Conservation (phyloP, 2,797 vertebrate species). For the Cyprinodon diabolis region DNA sequence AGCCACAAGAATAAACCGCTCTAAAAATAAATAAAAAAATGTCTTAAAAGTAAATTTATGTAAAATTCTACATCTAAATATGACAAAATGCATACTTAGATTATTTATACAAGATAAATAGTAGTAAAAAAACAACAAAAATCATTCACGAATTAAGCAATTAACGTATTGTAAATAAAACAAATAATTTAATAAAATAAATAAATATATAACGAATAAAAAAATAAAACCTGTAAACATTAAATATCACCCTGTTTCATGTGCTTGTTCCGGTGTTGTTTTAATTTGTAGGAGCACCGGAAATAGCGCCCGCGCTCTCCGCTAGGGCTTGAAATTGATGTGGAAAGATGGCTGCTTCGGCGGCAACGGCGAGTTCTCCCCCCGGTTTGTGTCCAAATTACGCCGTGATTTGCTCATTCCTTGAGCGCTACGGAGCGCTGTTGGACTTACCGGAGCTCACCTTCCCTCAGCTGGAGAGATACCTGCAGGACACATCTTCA, state of each 20-base stretch:
- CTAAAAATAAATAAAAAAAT: too few relatives aligned
- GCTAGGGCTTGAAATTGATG: constrained; percentile 61
- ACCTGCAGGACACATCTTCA: constrained; percentile 89
- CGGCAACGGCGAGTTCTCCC: constrained; percentile 81
- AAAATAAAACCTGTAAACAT: too few relatives aligned
- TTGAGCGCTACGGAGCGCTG: constrained; percentile 91
- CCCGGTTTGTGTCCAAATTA: constrained; percentile 92
- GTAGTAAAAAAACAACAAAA: too few relatives aligned
- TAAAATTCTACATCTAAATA: too few relatives aligned
- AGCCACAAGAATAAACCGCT: too few relatives aligned
- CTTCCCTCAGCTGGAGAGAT: constrained; percentile 92
- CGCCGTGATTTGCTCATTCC: constrained; percentile 94
- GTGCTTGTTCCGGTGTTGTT: not conserved
- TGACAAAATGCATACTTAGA: too few relatives aligned
- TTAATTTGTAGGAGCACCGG: constrained; percentile 61
- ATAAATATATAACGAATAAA: too few relatives aligned
- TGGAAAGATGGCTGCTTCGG: constrained; percentile 90
- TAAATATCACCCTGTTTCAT: not conserved
- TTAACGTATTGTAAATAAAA: too few relatives aligned
- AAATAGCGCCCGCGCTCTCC: constrained; percentile 54
- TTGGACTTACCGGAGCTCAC: constrained; percentile 93
- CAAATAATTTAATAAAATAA: too few relatives aligned
- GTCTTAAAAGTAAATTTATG: too few relatives aligned
- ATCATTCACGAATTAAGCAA: too few relatives aligned
- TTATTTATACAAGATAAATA: too few relatives aligned